phyloP scores from a whole-genome alignment of 1,140 invertebrate genomes.

The silkworm (Bombyx mori) region DNA sequence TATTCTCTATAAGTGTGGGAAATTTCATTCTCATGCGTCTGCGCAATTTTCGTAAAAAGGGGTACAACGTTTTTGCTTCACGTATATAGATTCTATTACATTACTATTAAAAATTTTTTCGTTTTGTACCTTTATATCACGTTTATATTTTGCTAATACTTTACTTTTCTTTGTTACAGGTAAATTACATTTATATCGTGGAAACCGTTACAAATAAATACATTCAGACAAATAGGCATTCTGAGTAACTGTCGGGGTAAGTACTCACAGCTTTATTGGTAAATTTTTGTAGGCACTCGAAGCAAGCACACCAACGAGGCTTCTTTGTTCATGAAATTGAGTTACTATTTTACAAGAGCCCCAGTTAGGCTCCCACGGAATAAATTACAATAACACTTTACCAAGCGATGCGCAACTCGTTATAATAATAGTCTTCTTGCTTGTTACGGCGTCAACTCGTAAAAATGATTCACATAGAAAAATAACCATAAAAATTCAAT shows the following conservation, averaged over 20 bases:
- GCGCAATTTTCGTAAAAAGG: no score
- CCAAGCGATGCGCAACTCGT: constrained; percentile 3
- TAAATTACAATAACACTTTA: constrained; percentile 8
- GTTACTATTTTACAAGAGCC: no score
- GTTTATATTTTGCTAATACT: constrained; percentile 3
- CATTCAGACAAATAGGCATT: no score
- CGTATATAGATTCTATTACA: not conserved
- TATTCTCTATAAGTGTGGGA: no score
- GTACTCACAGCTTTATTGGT: no score
- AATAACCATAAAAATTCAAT: constrained; percentile 38
- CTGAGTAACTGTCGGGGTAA: no score
- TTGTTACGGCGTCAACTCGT: constrained; percentile 18
- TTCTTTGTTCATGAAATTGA: no score
- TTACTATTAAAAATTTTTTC: not conserved
- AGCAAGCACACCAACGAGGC: no score
- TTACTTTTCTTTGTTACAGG: constrained; percentile 22
- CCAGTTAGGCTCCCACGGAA: not conserved
- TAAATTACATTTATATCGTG: constrained; percentile 11
- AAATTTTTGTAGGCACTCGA: no score
- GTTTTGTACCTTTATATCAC: not conserved
- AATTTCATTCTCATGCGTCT: no score
- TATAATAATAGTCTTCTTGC: constrained; percentile 10
- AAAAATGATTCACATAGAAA: constrained; percentile 25
- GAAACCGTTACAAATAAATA: no score
- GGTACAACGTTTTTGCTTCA: no score